Evolutionary conservation across 2,797 vertebrate genomes (phyloP).

Genomic region (Muscicapa striata): DNA sequence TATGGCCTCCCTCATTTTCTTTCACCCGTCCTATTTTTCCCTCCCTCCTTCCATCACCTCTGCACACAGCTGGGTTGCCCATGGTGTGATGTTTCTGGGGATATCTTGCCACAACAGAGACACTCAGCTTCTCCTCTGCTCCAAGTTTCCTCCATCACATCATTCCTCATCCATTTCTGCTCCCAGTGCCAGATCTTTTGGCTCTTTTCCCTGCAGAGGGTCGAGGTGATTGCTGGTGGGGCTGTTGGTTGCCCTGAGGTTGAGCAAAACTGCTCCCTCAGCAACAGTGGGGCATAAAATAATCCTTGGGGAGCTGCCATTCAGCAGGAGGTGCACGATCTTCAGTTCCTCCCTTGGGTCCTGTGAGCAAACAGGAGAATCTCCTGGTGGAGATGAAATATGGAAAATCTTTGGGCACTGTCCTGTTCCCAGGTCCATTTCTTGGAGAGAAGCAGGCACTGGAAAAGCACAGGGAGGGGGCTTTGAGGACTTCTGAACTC

Average conservation of each 20-base stretch:
- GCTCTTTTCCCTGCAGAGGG: background rate
- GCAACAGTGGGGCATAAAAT: background rate
- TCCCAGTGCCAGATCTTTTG: background rate
- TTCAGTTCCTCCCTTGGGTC: background rate
- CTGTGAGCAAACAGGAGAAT: background rate
- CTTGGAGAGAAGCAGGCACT: background rate
- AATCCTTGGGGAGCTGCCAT: background rate
- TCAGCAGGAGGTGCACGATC: background rate
- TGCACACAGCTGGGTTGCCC: background rate
- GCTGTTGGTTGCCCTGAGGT: background rate
- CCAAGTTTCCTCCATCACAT: background rate
- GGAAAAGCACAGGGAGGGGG: background rate
- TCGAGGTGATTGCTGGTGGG: background rate
- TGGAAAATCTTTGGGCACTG: background rate
- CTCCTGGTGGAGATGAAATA: background rate
- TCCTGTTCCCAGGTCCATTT: fast-evolving
- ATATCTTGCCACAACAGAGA: background rate
- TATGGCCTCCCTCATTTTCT: background rate
- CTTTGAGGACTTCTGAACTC: background rate
- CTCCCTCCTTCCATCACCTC: background rate
- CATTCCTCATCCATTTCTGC: background rate
- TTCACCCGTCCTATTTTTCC: background rate
- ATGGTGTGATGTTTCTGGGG: background rate
- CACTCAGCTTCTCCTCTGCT: background rate
- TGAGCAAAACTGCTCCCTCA: background rate